Evolutionary conservation across 2,797 vertebrate genomes (phyloP), one percentile per base, ranked within the genome.

Genomic region (Alectoris magna): DNA sequence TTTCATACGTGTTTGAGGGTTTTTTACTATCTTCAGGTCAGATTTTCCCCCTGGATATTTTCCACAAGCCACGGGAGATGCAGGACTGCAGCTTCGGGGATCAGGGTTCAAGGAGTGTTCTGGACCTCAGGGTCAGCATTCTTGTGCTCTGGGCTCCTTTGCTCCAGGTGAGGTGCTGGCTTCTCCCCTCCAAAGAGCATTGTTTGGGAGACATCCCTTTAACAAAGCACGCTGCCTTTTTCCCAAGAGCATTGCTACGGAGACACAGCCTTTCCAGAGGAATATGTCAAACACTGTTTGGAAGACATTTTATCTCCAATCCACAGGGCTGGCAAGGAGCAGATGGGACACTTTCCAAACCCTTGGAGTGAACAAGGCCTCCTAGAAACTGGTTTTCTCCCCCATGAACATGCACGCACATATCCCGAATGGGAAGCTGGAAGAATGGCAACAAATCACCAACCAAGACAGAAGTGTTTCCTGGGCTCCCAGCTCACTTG

Each of bases 331-430:
- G 41, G 18, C 55, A 31, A 9, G 10, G 36, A 70, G 39, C 29
- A 56, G 41, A 49, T 15, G 63, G 73, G 60, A 79, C 27, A 6
- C 9, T 55, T n/a, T 55, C 55, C 9, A 17, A 58, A 34, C 29
- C 31, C 36, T 48, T 48, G 43, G 24, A 48, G 34, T 48, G 27
- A 60, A 22, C 34, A 36, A 44, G 55, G 41, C 44, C 14, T 69
- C 15, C 10, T 4, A 44, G 55, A 14, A 49, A 2, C 24, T 5
- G 31, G 8, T 31, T 74, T 26, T 18, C 22, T 27, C 23, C 14
- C 7, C 29, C 29, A 9, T 0, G 5, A 9, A 27, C 10, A 14
- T 0, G 6, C 9, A 31, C 3, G 0, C 44, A 34, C 2, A 2
- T 22, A 58, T 7, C 63, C 63, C 39, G 49, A 69, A 51, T 1